A percentile compares a stretch with the other conserved stretches of the same genome.
Conservation (phyloP, 37 sponge, comb jelly and placozoan species). For the Haliclona indistincta region DNA sequence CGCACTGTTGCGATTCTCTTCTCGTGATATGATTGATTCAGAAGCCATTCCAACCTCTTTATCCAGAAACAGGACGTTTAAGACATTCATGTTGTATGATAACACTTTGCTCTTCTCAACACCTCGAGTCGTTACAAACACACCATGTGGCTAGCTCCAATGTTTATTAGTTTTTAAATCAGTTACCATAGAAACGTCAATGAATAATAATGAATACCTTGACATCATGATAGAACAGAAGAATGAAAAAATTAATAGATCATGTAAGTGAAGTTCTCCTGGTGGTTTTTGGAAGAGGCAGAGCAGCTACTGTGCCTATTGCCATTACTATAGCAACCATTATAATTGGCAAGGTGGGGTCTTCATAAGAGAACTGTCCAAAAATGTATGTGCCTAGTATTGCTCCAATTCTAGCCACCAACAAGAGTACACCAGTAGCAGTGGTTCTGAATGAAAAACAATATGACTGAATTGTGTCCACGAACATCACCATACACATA, state of each 20-base stretch:
- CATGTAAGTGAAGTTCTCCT: slow-evolving; percentile 52
- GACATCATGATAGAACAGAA: too few relatives aligned
- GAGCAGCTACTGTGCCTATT: slow-evolving; percentile 20
- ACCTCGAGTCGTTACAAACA: too few relatives aligned
- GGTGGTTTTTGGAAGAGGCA: slow-evolving; percentile 59
- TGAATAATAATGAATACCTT: too few relatives aligned
- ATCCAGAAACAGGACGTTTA: too few relatives aligned
- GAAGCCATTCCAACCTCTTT: too few relatives aligned
- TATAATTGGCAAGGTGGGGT: slow-evolving; percentile 44
- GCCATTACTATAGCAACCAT: slow-evolving; percentile 34
- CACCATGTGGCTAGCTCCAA: too few relatives aligned
- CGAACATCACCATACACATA: background rate
- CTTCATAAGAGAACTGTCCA: slow-evolving; percentile 40
- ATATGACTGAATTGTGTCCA: background rate
- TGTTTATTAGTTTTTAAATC: too few relatives aligned
- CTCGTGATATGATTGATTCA: too few relatives aligned
- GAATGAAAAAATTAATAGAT: slow-evolving; percentile 20
- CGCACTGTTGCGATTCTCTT: too few relatives aligned
- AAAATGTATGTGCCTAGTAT: slow-evolving; percentile 65
- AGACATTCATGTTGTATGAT: too few relatives aligned
- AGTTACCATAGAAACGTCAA: too few relatives aligned
- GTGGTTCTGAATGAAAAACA: slow-evolving; percentile 31
- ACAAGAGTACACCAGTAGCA: slow-evolving; percentile 39
- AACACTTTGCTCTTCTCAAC: too few relatives aligned
- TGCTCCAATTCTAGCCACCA: slow-evolving; percentile 66